Evolutionary conservation across 2,888 invertebrate species (phyloP).

Genomic region (Agrypnus murinus): DNA sequence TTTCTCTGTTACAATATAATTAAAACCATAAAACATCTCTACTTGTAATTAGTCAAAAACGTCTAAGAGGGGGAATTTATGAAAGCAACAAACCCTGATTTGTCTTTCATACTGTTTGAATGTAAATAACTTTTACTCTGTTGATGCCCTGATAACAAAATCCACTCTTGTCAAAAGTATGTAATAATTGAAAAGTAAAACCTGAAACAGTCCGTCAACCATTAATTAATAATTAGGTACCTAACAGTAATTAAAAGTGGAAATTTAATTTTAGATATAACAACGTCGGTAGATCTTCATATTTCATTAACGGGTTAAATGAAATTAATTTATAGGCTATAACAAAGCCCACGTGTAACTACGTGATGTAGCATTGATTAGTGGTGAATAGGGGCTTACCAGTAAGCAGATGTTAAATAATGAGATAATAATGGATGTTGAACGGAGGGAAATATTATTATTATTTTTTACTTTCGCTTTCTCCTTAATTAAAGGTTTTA

Average conservation of each 20-base stretch:
- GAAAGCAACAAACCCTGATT: background rate
- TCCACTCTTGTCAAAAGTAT: too few relatives aligned
- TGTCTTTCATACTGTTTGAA: background rate
- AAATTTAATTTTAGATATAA: background rate
- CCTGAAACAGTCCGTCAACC: too few relatives aligned
- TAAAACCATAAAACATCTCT: background rate
- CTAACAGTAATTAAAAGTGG: background rate
- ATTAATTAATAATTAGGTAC: background rate
- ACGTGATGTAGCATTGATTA: background rate
- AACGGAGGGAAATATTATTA: background rate
- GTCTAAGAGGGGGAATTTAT: background rate
- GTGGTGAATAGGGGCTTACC: background rate
- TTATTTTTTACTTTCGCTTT: too few relatives aligned
- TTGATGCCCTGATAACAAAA: too few relatives aligned
- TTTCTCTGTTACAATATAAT: background rate
- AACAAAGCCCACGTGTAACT: background rate
- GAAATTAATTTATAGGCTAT: background rate
- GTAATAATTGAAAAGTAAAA: too few relatives aligned
- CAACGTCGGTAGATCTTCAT: background rate
- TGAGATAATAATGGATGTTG: background rate
- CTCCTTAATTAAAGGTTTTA: too few relatives aligned
- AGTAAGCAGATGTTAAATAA: conserved; percentile 11
- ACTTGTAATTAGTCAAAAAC: conserved; percentile 1
- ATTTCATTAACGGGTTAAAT: background rate
- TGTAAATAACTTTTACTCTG: too few relatives aligned